Evolutionary conservation across 2,797 vertebrate species (phyloP).

Genomic region (Amblyraja radiata): DNA sequence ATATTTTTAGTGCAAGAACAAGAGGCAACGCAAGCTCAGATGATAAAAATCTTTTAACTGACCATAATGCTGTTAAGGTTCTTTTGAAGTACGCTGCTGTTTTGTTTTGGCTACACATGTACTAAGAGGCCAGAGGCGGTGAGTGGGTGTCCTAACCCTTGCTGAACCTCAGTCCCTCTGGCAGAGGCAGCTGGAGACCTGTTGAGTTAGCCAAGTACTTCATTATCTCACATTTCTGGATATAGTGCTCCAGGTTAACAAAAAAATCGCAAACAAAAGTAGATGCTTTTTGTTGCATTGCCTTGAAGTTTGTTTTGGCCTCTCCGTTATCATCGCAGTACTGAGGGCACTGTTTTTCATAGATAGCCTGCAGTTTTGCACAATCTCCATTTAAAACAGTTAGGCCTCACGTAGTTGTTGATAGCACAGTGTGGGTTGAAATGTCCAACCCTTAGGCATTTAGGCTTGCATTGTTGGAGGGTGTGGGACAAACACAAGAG

Average conservation of each 20-base stretch:
- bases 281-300: conserved; percentile 72
- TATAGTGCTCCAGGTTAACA: conserved; percentile 81
- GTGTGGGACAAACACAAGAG: background rate
- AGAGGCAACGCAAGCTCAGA: conserved; percentile 17
- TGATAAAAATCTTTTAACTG: conserved; percentile 40
- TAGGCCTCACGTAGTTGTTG: conserved; percentile 65
- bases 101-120: conserved; percentile 69
- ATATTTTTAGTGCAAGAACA: conserved; percentile 31
- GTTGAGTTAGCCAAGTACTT: conserved; percentile 84
- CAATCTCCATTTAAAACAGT: conserved; percentile 58
- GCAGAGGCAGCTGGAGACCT: conserved; percentile 85
- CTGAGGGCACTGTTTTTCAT: conserved; percentile 63
- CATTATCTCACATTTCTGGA: conserved; percentile 74
- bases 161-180: conserved; percentile 74
- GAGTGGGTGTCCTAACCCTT: conserved; percentile 68
- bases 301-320: conserved; percentile 71
- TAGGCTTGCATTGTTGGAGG: conserved; percentile 52
- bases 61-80: conserved; percentile 57
- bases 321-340: conserved; percentile 50
- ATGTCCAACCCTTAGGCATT: conserved; percentile 50
- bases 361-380: conserved; percentile 61
- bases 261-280: conserved; percentile 66
- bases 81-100: conserved; percentile 59
- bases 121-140: conserved; percentile 60
- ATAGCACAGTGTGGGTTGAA: conserved; percentile 53